Evolutionary conservation across 2,113 vertebrate genomes (phyloP).

Genomic region (Scatophagus argus): DNA sequence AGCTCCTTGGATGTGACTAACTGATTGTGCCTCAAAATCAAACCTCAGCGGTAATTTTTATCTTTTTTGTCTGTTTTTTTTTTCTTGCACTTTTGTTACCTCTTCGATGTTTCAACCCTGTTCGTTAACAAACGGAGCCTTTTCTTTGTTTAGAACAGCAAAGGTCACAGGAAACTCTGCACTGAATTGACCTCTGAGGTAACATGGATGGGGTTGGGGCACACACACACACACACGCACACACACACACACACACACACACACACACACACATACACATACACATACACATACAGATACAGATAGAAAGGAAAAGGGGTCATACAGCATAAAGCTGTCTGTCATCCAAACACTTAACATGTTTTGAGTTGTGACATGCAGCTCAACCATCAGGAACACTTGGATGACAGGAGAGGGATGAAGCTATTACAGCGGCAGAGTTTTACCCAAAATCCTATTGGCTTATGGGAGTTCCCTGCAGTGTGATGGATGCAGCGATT

Average conservation of each 20-base stretch:
- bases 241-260: conserved; percentile 14
- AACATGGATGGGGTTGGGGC: conserved; percentile 5
- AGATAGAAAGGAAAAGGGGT: conserved; percentile 25
- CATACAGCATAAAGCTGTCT: conserved; percentile 42
- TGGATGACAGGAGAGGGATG: conserved; percentile 55
- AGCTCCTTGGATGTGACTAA: conserved; percentile 9
- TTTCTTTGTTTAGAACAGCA: conserved; percentile 6
- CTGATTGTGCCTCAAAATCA: conserved; percentile 1
- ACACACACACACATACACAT: not conserved
- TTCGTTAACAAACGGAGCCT: conserved; percentile 14
- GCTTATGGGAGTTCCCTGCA: conserved; percentile 43
- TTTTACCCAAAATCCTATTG: conserved; percentile 41
- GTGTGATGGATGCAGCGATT: conserved; percentile 40
- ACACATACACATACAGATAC: conserved; percentile 5
- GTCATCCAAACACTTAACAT: conserved; percentile 43
- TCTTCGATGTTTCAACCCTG: not conserved
- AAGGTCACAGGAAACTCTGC: conserved; percentile 45
- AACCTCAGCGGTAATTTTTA: conserved; percentile 8
- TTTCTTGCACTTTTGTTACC: not conserved
- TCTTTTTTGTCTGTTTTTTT: not conserved
- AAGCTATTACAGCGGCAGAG: conserved; percentile 20
- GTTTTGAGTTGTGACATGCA: conserved; percentile 19
- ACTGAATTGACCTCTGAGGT: conserved; percentile 41
- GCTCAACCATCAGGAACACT: conserved; percentile 19
- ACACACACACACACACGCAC: not conserved